Conservation (phyloP, 2,797 vertebrate genomes). For the Poecilia velifera region DNA sequence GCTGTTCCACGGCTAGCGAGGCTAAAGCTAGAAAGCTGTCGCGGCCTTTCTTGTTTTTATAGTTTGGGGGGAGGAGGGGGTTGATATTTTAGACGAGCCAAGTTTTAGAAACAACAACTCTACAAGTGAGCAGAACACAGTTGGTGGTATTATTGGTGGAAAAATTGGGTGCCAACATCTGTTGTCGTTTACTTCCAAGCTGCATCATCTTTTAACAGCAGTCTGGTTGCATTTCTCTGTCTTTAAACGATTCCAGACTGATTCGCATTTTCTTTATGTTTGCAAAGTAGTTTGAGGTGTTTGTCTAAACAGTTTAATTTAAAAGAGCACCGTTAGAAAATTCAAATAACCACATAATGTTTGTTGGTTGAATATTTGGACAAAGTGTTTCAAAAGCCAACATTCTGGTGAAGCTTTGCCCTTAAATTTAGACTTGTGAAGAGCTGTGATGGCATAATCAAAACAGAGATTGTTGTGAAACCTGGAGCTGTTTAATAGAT, state of each 20-base stretch:
- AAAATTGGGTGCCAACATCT: not conserved
- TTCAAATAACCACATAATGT: not conserved
- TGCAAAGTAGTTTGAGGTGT: not conserved
- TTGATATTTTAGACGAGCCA: slow-evolving; percentile 43
- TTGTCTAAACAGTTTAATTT: not conserved
- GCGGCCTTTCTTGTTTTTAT: slow-evolving; percentile 51
- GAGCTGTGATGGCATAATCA: not conserved
- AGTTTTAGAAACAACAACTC: slow-evolving; percentile 26
- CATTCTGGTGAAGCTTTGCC: not conserved
- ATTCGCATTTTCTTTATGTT: not conserved
- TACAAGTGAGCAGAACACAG: slow-evolving; percentile 1
- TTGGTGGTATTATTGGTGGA: not conserved
- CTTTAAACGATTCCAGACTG: not conserved
- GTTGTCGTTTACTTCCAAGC: not conserved
- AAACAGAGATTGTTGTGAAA: not conserved
- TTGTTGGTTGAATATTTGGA: not conserved
- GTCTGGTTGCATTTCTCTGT: not conserved
- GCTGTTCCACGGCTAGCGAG: slow-evolving; percentile 33
- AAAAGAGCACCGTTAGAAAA: not conserved
- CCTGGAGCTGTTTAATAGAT: not conserved
- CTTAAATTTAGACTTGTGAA: not conserved
- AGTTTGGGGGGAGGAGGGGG: not conserved
- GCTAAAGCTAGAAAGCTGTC: slow-evolving; percentile 3
- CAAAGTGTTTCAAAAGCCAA: not conserved
- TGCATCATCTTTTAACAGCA: not conserved